Evolutionary conservation across 2,888 invertebrate genomes (phyloP).

Genomic region (Drosophila tanythrix): DNA sequence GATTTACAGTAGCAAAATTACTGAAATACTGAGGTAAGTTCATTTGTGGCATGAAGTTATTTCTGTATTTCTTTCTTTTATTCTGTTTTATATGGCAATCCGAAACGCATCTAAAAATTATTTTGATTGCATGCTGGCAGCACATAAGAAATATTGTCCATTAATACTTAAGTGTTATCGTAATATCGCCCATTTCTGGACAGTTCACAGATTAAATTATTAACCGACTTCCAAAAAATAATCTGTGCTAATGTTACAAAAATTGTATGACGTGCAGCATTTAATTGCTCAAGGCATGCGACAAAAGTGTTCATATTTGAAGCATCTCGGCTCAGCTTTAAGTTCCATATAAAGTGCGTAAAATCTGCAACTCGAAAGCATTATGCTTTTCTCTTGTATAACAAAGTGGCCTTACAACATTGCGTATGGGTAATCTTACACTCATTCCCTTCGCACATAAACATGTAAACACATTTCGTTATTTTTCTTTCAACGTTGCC

Average conservation of each 20-base stretch:
- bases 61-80: neutral
- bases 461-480: constrained; percentile 72
- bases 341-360: constrained; percentile 19
- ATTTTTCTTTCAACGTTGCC: constrained; percentile 42
- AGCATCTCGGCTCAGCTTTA: constrained; percentile 15
- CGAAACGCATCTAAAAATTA: constrained; percentile 13
- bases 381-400: constrained; percentile 27
- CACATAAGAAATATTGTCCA: constrained; percentile 35
- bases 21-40: neutral
- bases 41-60: constrained; percentile 8
- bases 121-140: constrained; percentile 28
- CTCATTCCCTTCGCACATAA: constrained; percentile 61
- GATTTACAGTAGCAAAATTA: constrained; percentile 1
- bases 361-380: constrained; percentile 1
- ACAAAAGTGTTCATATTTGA: constrained; percentile 4
- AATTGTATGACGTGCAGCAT: constrained; percentile 46
- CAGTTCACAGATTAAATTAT: constrained; percentile 57
- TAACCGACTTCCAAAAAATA: constrained; percentile 31
- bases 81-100: constrained; percentile 3
- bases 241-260: constrained; percentile 27
- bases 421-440: constrained; percentile 74
- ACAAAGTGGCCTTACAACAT: constrained; percentile 66
- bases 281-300: constrained; percentile 58
- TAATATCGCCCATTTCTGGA: constrained; percentile 52
- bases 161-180: constrained; percentile 45